phyloP scores from a whole-genome alignment of 2,888 invertebrate genomes.

The Heteropelma amictum region DNA sequence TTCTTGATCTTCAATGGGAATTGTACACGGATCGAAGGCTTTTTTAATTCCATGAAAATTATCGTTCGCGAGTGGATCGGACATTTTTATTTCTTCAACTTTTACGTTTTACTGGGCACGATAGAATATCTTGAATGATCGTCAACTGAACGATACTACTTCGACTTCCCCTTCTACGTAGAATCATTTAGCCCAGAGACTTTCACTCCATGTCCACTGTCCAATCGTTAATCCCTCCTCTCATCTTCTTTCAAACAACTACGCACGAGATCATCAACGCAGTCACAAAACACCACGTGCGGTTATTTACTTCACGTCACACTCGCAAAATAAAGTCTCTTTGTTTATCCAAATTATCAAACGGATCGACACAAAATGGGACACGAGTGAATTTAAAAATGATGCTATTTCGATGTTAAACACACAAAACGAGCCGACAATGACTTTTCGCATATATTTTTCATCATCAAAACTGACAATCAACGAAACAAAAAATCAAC shows the following conservation, averaged over 20 bases:
- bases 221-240: background rate
- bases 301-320: background rate
- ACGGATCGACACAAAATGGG: too few relatives aligned
- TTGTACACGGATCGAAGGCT: constrained; percentile 10
- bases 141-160: background rate
- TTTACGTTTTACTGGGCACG: background rate
- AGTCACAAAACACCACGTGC: background rate
- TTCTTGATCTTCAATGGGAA: constrained; percentile 32
- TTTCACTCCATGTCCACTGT: constrained; percentile 8
- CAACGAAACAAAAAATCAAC: too few relatives aligned
- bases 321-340: too few relatives aligned
- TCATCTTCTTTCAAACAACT: background rate
- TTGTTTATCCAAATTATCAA: too few relatives aligned
- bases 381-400: too few relatives aligned
- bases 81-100: constrained; percentile 20
- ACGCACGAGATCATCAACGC: background rate
- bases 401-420: too few relatives aligned
- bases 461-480: too few relatives aligned
- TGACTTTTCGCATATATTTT: too few relatives aligned
- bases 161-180: background rate
- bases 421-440: too few relatives aligned
- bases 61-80: background rate
- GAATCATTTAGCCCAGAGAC: background rate
- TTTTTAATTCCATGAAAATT: constrained; percentile 3
- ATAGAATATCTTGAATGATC: background rate